A percentile compares a stretch with the other conserved stretches of the same genome.
Evolutionary conservation across 2,797 vertebrate genomes (phyloP).

Genomic region (Pseudotriccus pelzelni): DNA sequence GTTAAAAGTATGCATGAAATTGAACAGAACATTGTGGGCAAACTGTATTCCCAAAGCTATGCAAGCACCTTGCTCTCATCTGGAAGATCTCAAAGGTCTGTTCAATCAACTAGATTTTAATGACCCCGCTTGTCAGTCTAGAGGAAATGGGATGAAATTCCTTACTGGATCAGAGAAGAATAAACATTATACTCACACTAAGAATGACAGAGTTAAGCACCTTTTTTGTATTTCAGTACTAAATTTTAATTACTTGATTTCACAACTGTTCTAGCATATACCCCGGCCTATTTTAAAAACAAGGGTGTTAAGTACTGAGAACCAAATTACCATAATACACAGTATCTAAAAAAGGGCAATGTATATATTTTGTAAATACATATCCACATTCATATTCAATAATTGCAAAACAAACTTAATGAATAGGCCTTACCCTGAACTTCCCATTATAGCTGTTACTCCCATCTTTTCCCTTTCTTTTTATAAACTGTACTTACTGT

Average conservation of each 20-base stretch:
- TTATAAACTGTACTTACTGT: neutral
- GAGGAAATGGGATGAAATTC: neutral
- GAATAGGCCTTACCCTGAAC: neutral
- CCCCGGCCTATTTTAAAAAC: neutral
- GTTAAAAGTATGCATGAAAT: neutral
- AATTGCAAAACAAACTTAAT: neutral
- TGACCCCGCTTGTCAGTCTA: neutral
- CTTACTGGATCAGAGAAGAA: neutral
- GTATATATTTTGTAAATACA: neutral
- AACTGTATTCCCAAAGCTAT: neutral
- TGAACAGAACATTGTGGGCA: neutral
- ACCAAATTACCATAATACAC: neutral
- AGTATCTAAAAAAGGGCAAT: neutral
- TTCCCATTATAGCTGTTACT: neutral
- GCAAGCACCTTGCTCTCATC: neutral
- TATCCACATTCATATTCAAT: neutral
- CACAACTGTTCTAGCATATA: neutral
- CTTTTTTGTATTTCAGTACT: neutral
- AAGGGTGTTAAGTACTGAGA: neutral
- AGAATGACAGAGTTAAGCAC: neutral
- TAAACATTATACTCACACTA: neutral
- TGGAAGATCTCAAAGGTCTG: neutral
- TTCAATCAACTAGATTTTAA: neutral
- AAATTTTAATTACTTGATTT: neutral
- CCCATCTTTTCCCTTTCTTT: neutral